Evolutionary conservation across 2,797 vertebrate genomes (phyloP).

Genomic region (Paguma larvata): DNA sequence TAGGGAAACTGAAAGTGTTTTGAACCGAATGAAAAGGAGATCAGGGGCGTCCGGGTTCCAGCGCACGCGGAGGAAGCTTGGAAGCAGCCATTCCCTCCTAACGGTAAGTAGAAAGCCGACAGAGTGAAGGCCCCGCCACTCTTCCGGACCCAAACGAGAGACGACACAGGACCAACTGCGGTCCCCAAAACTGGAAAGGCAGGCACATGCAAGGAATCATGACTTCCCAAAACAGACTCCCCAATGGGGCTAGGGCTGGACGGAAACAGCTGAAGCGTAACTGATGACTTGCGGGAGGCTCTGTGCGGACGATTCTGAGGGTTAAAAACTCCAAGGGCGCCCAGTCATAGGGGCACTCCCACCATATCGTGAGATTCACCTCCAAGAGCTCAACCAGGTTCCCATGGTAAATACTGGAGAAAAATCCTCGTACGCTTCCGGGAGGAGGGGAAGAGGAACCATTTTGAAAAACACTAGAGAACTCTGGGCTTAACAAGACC

Average conservation of each 20-base stretch:
- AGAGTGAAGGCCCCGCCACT: not conserved
- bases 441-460: not conserved
- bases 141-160: no score
- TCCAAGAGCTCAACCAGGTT: not conserved
- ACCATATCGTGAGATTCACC: not conserved
- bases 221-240: not conserved
- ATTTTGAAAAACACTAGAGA: not conserved
- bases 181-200: not conserved
- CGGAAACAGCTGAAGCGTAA: not conserved
- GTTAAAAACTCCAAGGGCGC: not conserved
- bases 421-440: not conserved
- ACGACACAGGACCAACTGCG: not conserved
- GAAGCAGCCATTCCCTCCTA: not conserved
- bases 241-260: not conserved
- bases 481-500: not conserved
- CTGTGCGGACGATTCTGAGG: not conserved
- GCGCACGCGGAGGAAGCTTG: not conserved
- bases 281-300: not conserved
- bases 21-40: not conserved
- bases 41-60: not conserved
- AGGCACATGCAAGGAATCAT: not conserved
- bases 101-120: not conserved
- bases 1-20: not conserved
- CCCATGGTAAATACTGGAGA: not conserved
- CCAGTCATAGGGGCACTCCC: not conserved